Percentiles rank a stretch among this genome's conserved stretches.
Evolutionary conservation across 2,113 vertebrate genomes (phyloP).

Genomic region (Rostratula benghalensis): DNA sequence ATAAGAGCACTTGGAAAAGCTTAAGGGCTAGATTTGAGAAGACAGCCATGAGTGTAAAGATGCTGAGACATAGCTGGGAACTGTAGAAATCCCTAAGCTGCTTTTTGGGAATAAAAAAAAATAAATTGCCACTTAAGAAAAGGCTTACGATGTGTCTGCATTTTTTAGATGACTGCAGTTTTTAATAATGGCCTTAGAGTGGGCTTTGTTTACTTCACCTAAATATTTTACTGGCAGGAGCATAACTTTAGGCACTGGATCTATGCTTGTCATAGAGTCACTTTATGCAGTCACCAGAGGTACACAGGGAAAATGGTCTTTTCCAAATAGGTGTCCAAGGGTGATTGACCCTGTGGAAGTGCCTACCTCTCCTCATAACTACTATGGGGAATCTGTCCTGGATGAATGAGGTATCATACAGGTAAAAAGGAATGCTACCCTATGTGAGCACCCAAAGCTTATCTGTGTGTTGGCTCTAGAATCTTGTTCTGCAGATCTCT

Average conservation of each 20-base stretch:
- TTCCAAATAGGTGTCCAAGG: neutral
- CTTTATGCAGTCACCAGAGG: neutral
- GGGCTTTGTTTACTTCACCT: neutral
- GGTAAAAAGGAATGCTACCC: neutral
- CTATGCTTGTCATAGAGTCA: neutral
- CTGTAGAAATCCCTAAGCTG: constrained; percentile 26
- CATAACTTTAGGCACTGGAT: neutral
- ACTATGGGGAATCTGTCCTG: neutral
- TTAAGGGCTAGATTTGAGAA: constrained; percentile 30
- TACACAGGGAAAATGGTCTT: neutral
- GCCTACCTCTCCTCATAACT: neutral
- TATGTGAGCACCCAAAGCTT: neutral
- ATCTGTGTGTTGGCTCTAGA: neutral
- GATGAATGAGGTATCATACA: neutral
- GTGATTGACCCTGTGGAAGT: neutral
- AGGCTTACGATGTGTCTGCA: neutral
- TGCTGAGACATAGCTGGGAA: neutral
- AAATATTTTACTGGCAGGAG: neutral
- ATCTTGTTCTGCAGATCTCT: neutral
- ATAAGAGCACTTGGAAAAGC: constrained; percentile 28
- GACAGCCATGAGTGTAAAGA: neutral
- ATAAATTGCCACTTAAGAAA: neutral
- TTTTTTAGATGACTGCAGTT: neutral
- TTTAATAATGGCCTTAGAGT: neutral
- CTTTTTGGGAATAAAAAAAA: neutral